Evolutionary conservation across 2,888 invertebrate genomes (phyloP), one percentile per base, ranked within the genome.

Genomic region (Allophyes oxyacanthae): DNA sequence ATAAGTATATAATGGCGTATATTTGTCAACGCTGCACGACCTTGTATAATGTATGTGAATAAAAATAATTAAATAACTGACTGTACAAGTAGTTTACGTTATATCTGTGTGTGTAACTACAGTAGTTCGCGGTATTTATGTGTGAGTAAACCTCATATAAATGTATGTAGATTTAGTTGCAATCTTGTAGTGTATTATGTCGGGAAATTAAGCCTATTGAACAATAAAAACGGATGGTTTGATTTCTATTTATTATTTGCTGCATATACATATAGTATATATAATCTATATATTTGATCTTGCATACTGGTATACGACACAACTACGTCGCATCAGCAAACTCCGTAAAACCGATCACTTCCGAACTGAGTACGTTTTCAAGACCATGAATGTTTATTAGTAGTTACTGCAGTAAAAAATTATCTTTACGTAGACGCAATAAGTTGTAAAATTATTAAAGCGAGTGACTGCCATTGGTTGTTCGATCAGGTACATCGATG

Each of bases 181-280:
- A 72, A 54, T 54, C 53, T 49, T 61, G 56, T 54, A n/a, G 34
- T 46, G 63, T 69, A 46, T 62, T 71, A 54, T 48, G 72, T 64
- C 37, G 52, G 48, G 56, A 71, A 71, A 71, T 65, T 61, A 71
- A 40, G 54, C 66, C 50, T 61, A 57, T 65, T 57, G 26, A 54
- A 50, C 49, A 45, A 70, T 70, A 70, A 64, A 71, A 65, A 53
- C 49, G 66, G 56, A 61, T 71, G 51, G 56, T 68, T 65, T 56
- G 50, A 71, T 71, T 71, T 65, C 37, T 65, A 40, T 64, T 64
- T 64, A 58, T 51, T 63, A 43, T 64, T 68, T 52, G 33, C 37
- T 30, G n/a, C n/a, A n/a, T n/a, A n/a, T n/a, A n/a, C n/a, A n/a
- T n/a, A n/a, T n/a, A n/a, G n/a, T n/a, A n/a, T n/a, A n/a, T n/a